A percentile compares a stretch with the other conserved stretches of the same genome.
These are phyloP conservation scores for Dendrolimus kikuchii DNA, from an alignment of 1,140 invertebrate genomes.

Conservation along the genomic window DNA sequence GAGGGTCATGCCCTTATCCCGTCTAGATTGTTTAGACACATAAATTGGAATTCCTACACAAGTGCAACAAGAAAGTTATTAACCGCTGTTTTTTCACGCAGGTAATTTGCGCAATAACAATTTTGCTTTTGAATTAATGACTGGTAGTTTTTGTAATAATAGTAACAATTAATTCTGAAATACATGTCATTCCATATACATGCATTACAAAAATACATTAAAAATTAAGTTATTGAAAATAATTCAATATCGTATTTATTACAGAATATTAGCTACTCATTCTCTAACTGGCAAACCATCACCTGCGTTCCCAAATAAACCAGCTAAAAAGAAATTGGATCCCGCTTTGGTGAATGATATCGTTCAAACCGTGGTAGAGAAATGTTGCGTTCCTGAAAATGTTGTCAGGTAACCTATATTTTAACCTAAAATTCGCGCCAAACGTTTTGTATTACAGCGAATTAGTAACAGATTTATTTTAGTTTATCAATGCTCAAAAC, in stretches of 20 bases:
- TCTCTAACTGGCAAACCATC: constrained; percentile 59
- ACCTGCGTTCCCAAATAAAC: constrained; percentile 50
- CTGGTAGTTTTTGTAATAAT: too few relatives aligned
- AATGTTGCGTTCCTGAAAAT: constrained; percentile 41
- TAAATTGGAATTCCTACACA: constrained; percentile 56
- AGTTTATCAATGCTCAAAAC: too few relatives aligned
- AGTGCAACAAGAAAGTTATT: constrained; percentile 50
- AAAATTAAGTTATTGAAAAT: too few relatives aligned
- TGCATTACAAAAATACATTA: too few relatives aligned
- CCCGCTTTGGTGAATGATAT: constrained; percentile 47
- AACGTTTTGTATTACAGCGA: too few relatives aligned
- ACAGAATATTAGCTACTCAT: constrained; percentile 55
- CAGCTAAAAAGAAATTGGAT: constrained; percentile 47
- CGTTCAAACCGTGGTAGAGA: constrained; percentile 44
- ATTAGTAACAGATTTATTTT: too few relatives aligned
- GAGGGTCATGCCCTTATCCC: constrained; percentile 45
- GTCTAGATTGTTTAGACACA: constrained; percentile 35
- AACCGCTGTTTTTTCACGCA: constrained; percentile 52
- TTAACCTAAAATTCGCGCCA: too few relatives aligned
- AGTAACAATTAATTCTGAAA: too few relatives aligned
- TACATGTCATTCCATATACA: too few relatives aligned
- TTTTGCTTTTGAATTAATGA: too few relatives aligned
- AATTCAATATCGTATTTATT: constrained; percentile 17
- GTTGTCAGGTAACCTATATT: constrained; percentile 36
- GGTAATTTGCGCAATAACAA: constrained; percentile 19